Base-by-base conservation (phyloP, 2,113 vertebrate species). In the Hirundichthys speculiger region DNA sequence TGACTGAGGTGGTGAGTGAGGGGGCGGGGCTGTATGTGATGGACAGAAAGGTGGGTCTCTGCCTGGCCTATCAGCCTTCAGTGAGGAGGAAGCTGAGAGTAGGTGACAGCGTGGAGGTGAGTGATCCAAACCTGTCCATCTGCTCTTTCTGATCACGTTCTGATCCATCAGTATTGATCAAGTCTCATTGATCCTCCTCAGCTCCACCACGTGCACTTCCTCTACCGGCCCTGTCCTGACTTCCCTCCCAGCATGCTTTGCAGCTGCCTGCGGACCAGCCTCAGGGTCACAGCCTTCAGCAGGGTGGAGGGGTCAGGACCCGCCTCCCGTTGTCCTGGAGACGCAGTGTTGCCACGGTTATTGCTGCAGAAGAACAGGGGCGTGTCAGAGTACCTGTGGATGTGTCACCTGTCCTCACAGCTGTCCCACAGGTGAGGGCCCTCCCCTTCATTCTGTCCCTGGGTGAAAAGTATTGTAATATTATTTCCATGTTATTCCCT, bases 11-110 rank as follows among this genome's bases (percentile, higher is more conserved):
- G 54, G 80, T 94, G 50, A 93, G 91, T 3, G 79, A 84, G 46
- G 92, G 91, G 78, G 95, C 93, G 62, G 94, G 94, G 42, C 92
- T 97, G 0, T 95, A 94, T 58, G 81, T 95, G 80, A 84, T 96
- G 60, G 96, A 97, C 69, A 63, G 89, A 50, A 89, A 88, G 78
- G 86, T 95, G 38, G 87, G 92, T 22, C 89, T 97, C 53, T 96
- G 95, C 59, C 82, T 95, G 71, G 94, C 94, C 87, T 95, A 95
- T 87, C 94, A 93, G 83, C 95, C 94, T 13, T 1, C 80, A 16
- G 77, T 63, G 61, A 91, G 88, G 58, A 80, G 79, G 79, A 92
- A 70, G 3, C 85, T 96, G 30, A 87, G 95, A 40, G 88, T 84
- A 0, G 95, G 95, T 56, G 93, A 93, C 7, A 24, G 45, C 9